Percentiles rank a stretch among this genome's conserved stretches.
These are phyloP conservation scores for Hybos culiciformis DNA, from an alignment of 2,888 invertebrate species.

Conservation along the genomic window DNA sequence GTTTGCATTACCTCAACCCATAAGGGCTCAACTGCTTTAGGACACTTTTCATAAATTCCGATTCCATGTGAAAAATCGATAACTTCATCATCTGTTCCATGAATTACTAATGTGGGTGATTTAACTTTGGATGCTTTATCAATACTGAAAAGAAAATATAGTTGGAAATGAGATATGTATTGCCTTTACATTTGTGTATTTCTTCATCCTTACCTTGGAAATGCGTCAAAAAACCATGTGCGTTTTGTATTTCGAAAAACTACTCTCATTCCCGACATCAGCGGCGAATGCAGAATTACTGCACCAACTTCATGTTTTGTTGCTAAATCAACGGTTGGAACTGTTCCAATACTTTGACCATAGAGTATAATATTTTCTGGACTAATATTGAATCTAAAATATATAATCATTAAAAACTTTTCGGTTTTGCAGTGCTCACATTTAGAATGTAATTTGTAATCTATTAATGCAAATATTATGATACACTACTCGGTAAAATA, in stretches of 20 bases:
- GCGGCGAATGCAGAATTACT: conserved; percentile 91
- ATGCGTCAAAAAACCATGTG: conserved; percentile 98
- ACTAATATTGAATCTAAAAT: conserved; percentile 53
- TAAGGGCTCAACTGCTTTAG: conserved; percentile 89
- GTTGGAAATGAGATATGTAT: too few relatives aligned
- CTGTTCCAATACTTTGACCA: conserved; percentile 97
- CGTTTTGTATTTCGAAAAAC: conserved; percentile 95
- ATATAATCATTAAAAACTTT: too few relatives aligned
- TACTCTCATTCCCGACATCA: conserved; percentile 96
- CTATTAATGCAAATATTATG: too few relatives aligned
- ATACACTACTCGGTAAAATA: too few relatives aligned
- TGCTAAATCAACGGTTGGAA: conserved; percentile 94
- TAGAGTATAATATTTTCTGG: conserved; percentile 95
- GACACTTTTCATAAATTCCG: conserved; percentile 93
- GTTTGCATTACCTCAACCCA: conserved; percentile 63
- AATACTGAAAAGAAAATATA: conserved; percentile 55
- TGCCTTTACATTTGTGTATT: too few relatives aligned
- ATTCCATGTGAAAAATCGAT: conserved; percentile 97
- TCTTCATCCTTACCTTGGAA: conserved; percentile 93
- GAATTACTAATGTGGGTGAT: conserved; percentile 95
- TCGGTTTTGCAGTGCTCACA: too few relatives aligned
- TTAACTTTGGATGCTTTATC: conserved; percentile 97
- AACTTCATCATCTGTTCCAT: conserved; percentile 98
- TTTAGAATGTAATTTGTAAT: too few relatives aligned
- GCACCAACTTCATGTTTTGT: conserved; percentile 85